Evolutionary conservation across 2,113 vertebrate genomes (phyloP), one percentile per base, ranked within the genome.

Genomic region (Festucalex cinctus): DNA sequence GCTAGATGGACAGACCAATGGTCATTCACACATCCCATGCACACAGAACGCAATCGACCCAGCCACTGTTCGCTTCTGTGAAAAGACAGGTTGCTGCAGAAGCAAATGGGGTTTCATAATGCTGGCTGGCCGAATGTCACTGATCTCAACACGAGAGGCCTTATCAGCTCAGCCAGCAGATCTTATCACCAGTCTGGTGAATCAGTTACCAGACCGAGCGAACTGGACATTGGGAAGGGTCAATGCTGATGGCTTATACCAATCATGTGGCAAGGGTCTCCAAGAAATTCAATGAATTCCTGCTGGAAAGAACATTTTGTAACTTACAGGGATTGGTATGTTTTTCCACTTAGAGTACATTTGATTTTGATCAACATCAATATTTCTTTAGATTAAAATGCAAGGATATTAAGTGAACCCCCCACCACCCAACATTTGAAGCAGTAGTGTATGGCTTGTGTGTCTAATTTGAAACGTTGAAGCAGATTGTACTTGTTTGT

Each of bases 121-220:
- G 46, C 43, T 66, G 41, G 56, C 59, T 12, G 66, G 63, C 46
- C 44, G 13, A 82, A 80, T 86, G 89, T 90, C 90, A 91, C 78
- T 91, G 88, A 83, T 92, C 91, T 79, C 80, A 71, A 89, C 83
- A 78, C 82, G 17, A 59, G 80, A 68, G 62, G 65, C 66, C 79
- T 91, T 91, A 92, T 92, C 90, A 69, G 66, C 83, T 83, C 75
- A 75, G 76, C 78, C 81, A 88, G 79, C 76, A 73, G 74, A 77
- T 74, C 79, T 89, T 90, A 92, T 90, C 89, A 64, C 70, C 65
- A 22, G 19, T 60, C n/a, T 20, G 73, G 90, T 88, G 86, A 90
- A 92, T 90, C 66, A 89, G 77, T 91, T 81, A 92, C 82, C 19
- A 22, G 65, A 32, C n/a, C n/a, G 49, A 72, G 71, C 63, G 67